Evolutionary conservation across 2,797 vertebrate species (phyloP).

Genomic region (Furcifer pardalis): DNA sequence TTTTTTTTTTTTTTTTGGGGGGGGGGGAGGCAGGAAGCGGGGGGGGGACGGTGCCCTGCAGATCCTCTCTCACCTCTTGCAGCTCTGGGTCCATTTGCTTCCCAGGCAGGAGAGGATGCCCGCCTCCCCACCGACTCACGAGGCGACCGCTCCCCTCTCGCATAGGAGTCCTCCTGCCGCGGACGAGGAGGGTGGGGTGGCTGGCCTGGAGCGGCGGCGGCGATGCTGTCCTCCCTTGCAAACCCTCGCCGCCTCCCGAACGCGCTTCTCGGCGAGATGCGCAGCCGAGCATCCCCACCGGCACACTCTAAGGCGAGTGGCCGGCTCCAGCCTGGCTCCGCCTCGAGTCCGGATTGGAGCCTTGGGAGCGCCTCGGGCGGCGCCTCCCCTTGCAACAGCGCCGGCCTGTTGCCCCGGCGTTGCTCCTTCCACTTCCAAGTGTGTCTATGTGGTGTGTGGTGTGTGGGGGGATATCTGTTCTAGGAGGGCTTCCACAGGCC

Average conservation of each 20-base stretch:
- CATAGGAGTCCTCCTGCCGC: not conserved
- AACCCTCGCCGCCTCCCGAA: not conserved
- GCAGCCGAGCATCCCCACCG: slow-evolving; percentile 21
- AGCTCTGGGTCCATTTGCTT: slow-evolving; percentile 22
- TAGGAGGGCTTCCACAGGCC: not conserved
- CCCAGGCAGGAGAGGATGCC: not conserved
- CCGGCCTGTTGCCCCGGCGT: not conserved
- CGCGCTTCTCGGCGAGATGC: not conserved
- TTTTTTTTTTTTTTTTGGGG: too few species aligned
- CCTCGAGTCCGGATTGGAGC: slow-evolving; percentile 25
- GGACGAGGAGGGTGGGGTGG: not conserved
- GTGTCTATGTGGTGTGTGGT: not conserved
- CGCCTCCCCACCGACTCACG: not conserved
- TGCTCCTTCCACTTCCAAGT: not conserved
- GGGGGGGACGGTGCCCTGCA: not conserved
- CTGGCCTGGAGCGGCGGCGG: not conserved
- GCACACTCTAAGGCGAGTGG: not conserved
- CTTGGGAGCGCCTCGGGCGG: not conserved
- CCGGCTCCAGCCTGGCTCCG: slow-evolving; percentile 13
- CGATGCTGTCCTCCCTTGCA: not conserved
- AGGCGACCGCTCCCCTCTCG: not conserved
- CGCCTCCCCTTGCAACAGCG: not conserved
- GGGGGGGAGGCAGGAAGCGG: too few species aligned
- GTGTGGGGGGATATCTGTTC: too few species aligned
- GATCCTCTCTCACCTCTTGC: slow-evolving; percentile 17